Conservation (phyloP, 2,113 vertebrate species). For the Physeter macrocephalus region DNA sequence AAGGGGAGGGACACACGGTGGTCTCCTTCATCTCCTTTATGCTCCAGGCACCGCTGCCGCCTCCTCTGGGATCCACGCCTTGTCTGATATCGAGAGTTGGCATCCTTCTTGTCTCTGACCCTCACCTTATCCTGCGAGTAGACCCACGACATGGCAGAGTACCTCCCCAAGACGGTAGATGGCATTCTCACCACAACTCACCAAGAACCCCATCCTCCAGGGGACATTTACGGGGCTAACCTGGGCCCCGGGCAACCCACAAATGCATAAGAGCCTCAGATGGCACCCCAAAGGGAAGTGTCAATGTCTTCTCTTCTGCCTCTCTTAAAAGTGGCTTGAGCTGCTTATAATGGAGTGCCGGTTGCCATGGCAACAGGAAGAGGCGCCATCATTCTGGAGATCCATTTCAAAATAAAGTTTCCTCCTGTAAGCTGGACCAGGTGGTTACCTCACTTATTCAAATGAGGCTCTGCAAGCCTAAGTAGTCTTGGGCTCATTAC, state of each 20-base stretch:
- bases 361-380: not conserved
- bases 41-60: rapidly evolving
- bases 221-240: not conserved
- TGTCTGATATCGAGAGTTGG: not conserved
- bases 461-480: not conserved
- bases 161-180: not conserved
- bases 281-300: not conserved
- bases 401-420: not conserved
- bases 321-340: not conserved
- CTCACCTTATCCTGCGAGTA: not conserved
- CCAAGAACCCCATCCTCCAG: not conserved
- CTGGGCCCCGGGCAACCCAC: not conserved
- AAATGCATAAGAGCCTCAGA: not conserved
- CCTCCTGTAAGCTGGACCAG: not conserved
- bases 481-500: not conserved
- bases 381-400: not conserved
- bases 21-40: not conserved
- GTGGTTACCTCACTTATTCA: not conserved
- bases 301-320: not conserved
- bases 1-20: not conserved
- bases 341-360: not conserved
- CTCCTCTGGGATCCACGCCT: not conserved
- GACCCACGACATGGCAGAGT: too few species aligned
- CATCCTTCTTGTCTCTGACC: not conserved
- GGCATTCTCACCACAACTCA: not conserved